These are phyloP conservation scores for Lasiurus borealis DNA, from an alignment of 2,113 vertebrate species.

Conservation along the genomic window DNA sequence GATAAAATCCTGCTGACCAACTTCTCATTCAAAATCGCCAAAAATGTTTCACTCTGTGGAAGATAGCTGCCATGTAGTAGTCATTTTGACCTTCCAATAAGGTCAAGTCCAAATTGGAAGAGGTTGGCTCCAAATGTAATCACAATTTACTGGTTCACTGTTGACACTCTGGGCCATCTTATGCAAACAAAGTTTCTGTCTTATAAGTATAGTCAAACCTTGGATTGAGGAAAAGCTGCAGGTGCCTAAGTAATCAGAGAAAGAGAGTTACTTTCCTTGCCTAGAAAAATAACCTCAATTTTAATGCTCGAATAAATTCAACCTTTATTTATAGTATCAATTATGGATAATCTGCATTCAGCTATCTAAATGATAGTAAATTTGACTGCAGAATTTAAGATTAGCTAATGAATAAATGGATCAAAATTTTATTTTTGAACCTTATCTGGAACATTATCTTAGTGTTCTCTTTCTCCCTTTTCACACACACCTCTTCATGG, in stretches of 20 bases:
- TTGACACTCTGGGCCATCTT: background rate
- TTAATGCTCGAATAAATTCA: conserved; percentile 4
- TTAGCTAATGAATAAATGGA: background rate
- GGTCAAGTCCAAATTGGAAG: background rate
- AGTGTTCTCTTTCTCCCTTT: background rate
- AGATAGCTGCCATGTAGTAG: background rate
- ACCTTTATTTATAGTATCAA: conserved; percentile 20
- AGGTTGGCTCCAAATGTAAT: background rate
- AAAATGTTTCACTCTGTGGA: background rate
- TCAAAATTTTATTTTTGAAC: conserved; percentile 4
- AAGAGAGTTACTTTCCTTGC: background rate
- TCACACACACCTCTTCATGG: background rate
- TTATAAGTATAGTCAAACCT: background rate
- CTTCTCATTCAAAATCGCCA: conserved; percentile 23
- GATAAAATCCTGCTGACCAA: background rate
- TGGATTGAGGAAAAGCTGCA: background rate
- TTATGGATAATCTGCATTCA: background rate
- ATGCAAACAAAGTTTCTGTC: background rate
- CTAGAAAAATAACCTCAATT: background rate
- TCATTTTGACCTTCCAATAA: background rate
- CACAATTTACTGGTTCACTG: background rate
- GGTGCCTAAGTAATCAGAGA: background rate
- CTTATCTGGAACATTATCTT: background rate
- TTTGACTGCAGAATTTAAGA: conserved; percentile 15
- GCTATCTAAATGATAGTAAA: background rate